A percentile compares a stretch with the other conserved stretches of the same genome.
These are phyloP conservation scores for Phylloscopus trochiloides DNA, from an alignment of 2,113 vertebrate species.

Conservation along the genomic window DNA sequence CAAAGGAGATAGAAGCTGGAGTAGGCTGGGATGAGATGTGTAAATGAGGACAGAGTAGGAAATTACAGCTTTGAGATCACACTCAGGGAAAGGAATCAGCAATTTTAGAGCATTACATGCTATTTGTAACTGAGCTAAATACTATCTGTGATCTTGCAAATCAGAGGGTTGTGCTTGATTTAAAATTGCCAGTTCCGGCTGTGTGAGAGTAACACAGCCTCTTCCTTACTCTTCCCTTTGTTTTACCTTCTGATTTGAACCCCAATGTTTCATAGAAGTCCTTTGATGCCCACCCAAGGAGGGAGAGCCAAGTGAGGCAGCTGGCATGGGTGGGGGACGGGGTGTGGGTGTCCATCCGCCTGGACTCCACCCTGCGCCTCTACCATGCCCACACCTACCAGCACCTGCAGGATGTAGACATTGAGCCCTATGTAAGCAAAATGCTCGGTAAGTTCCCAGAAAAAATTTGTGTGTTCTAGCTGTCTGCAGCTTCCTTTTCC, in stretches of 20 bases:
- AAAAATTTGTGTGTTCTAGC: not conserved
- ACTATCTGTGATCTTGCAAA: not conserved
- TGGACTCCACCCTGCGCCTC: constrained; percentile 89
- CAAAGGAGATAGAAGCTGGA: not conserved
- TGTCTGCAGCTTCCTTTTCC: not conserved
- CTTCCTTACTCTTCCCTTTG: not conserved
- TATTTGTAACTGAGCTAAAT: not conserved
- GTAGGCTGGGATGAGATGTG: not conserved
- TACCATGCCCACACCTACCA: constrained; percentile 90
- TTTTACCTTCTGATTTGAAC: not conserved
- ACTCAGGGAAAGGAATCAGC: not conserved
- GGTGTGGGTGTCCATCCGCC: constrained; percentile 90
- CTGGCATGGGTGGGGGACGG: constrained; percentile 89
- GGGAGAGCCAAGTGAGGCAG: constrained; percentile 90
- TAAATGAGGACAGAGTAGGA: not conserved
- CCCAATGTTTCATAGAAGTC: constrained; percentile 77
- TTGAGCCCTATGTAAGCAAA: constrained; percentile 93
- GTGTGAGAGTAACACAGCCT: not conserved
- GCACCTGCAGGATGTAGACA: constrained; percentile 91
- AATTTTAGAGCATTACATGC: not conserved
- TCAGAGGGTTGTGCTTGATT: not conserved
- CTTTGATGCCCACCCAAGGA: constrained; percentile 89
- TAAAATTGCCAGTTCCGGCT: not conserved
- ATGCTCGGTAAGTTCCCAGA: constrained; percentile 84
- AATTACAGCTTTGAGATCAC: not conserved